Evolutionary conservation across 1,140 invertebrate genomes (phyloP).

Genomic region (Catajapyx aquilonaris): DNA sequence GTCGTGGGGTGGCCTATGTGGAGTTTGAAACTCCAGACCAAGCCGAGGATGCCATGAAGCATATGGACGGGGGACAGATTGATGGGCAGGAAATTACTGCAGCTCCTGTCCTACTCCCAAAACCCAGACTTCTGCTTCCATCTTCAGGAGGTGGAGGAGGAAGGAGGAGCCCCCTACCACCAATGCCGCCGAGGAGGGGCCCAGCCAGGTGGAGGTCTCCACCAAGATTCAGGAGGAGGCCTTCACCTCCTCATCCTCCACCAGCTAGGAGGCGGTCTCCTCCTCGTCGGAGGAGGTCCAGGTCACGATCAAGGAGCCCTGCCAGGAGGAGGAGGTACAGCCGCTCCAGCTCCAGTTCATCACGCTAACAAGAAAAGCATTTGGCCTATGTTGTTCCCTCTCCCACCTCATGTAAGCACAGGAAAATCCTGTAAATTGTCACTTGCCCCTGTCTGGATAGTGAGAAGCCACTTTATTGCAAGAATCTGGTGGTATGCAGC

Average conservation of each 20-base stretch:
- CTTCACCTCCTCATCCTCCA: conserved; percentile 16
- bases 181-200: conserved; percentile 27
- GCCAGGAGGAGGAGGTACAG: conserved; percentile 50
- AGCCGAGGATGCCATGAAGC: conserved; percentile 95
- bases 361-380: conserved; percentile 37
- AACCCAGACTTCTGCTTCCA: conserved; percentile 39
- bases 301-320: conserved; percentile 24
- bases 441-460: too few species aligned
- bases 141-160: too few species aligned
- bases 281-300: conserved; percentile 29
- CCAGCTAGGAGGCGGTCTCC: conserved; percentile 24
- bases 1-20: conserved; percentile 80
- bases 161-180: too few species aligned
- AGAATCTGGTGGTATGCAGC: too few species aligned
- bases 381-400: too few species aligned
- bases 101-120: conserved; percentile 64
- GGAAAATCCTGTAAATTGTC: too few species aligned
- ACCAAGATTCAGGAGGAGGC: conserved; percentile 2
- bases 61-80: conserved; percentile 84
- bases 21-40: conserved; percentile 85
- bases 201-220: conserved; percentile 12
- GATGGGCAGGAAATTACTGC: conserved; percentile 85
- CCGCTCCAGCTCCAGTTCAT: conserved; percentile 55
- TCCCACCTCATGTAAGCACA: too few species aligned
- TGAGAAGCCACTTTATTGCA: too few species aligned